Conservation (phyloP, 1,140 invertebrate genomes). For the Drosophila mojavensis region DNA sequence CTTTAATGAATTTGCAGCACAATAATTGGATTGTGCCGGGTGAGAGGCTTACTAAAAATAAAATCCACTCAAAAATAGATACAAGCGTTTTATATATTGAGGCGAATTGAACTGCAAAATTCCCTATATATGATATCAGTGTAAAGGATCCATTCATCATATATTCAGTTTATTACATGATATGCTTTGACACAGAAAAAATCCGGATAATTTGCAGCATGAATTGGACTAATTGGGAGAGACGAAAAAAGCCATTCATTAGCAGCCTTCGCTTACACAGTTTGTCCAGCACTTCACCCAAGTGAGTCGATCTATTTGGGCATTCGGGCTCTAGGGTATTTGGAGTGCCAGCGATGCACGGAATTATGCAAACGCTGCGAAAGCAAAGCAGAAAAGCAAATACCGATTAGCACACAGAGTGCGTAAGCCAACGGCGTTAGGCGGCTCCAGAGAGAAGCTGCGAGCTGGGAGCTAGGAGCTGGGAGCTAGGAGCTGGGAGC, state of each 20-base stretch:
- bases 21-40: constrained; percentile 70
- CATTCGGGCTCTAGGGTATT: constrained; percentile 18
- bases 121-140: background rate
- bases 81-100: background rate
- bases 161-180: too few species aligned
- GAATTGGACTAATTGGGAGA: background rate
- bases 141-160: too few species aligned
- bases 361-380: constrained; percentile 73
- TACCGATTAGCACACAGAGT: constrained; percentile 66
- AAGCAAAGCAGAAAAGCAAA: constrained; percentile 61
- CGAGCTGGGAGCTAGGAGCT: too few species aligned
- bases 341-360: background rate
- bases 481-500: too few species aligned
- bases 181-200: too few species aligned
- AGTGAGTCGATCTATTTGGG: background rate
- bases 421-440: constrained; percentile 35
- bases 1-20: constrained; percentile 72
- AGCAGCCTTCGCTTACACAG: background rate
- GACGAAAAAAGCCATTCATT: background rate
- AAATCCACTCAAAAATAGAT: constrained; percentile 63
- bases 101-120: background rate
- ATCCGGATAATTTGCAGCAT: too few species aligned
- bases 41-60: constrained; percentile 68
- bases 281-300: background rate
- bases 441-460: background rate